Evolutionary conservation across 2,113 vertebrate species (phyloP).

Genomic region (Myanophis thanlyinensis): DNA sequence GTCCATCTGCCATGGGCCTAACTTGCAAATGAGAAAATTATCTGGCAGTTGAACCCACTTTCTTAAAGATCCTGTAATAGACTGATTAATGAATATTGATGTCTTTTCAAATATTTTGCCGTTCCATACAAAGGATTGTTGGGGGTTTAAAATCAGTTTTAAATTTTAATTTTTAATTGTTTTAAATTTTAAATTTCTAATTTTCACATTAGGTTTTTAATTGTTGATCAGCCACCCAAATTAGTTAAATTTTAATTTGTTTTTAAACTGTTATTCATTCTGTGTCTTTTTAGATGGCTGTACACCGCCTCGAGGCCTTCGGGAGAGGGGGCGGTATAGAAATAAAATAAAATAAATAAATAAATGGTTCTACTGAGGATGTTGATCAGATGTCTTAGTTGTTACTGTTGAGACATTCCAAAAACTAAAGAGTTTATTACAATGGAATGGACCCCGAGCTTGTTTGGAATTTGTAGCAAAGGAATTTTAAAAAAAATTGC

Average conservation of each 20-base stretch:
- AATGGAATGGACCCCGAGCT: neutral
- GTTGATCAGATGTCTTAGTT: neutral
- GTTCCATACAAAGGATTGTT: neutral
- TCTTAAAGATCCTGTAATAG: neutral
- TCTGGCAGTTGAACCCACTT: neutral
- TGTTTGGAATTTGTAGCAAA: neutral
- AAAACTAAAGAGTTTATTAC: neutral
- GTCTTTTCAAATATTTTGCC: neutral
- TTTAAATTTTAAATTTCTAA: too few relatives aligned
- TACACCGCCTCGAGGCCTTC: too few relatives aligned
- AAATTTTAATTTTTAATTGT: too few relatives aligned
- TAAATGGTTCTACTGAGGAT: neutral
- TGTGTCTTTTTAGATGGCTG: too few relatives aligned
- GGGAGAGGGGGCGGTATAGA: too few relatives aligned
- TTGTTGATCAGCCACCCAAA: too few relatives aligned
- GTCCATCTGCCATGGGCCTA: neutral
- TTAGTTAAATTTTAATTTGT: too few relatives aligned
- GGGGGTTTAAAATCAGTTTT: too few relatives aligned
- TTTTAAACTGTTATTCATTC: too few relatives aligned
- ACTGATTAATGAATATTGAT: neutral
- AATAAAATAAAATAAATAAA: too few relatives aligned
- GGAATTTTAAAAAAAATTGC: neutral
- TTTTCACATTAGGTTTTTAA: too few relatives aligned
- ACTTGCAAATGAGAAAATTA: neutral
- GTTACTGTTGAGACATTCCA: neutral